Evolutionary conservation across 2,888 invertebrate genomes (phyloP).

Genomic region (Acronicta leporina): DNA sequence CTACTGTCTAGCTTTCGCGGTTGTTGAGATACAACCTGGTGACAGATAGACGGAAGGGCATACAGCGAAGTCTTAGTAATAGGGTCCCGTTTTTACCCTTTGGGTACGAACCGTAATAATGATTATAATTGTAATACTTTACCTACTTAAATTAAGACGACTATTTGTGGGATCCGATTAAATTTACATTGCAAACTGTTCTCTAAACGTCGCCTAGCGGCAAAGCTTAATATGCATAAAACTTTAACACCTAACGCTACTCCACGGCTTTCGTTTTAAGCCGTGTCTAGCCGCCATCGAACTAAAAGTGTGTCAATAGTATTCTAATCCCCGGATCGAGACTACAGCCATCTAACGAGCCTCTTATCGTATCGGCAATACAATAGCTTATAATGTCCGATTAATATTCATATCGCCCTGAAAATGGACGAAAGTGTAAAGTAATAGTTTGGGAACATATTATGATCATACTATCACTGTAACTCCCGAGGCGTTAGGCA

Average conservation of each 20-base stretch:
- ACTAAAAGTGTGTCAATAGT: constrained; percentile 36
- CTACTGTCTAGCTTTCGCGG: too few species aligned
- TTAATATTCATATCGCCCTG: constrained; percentile 43
- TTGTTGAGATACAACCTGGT: too few species aligned
- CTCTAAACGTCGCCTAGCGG: not conserved
- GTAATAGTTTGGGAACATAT: constrained; percentile 7
- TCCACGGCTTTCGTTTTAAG: constrained; percentile 15
- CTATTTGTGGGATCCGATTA: too few species aligned
- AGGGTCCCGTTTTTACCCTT: too few species aligned
- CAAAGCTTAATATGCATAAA: not conserved
- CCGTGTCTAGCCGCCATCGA: constrained; percentile 5
- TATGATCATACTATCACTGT: too few species aligned
- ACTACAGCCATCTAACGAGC: constrained; percentile 26
- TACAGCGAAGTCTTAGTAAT: too few species aligned
- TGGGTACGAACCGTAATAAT: too few species aligned
- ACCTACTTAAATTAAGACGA: too few species aligned
- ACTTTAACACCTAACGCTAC: constrained; percentile 17
- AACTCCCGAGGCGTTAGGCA: too few species aligned
- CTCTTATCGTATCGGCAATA: constrained; percentile 8
- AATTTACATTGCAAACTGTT: too few species aligned
- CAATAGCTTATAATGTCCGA: constrained; percentile 36
- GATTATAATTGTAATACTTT: too few species aligned
- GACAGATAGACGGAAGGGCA: too few species aligned
- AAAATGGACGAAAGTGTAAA: constrained; percentile 2
- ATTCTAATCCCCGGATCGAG: constrained; percentile 10